Percentiles rank a stretch among this genome's conserved stretches.
Conservation (phyloP, 1,140 invertebrate species). For the Pissodes strobi region DNA sequence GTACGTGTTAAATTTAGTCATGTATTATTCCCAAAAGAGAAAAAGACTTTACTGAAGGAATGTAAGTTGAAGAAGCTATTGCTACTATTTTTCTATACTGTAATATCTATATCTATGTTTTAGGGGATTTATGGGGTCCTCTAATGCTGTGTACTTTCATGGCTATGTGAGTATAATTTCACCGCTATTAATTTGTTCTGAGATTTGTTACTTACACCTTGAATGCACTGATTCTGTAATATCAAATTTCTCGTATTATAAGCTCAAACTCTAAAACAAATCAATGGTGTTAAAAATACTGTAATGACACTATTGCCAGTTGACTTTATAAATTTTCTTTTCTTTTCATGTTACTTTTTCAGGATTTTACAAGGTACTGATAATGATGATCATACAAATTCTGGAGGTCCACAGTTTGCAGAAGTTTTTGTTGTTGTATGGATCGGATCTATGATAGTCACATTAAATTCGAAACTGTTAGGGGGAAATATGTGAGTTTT, state of each 20-base stretch:
- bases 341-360: no score
- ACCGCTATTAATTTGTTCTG: no score
- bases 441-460: constrained; percentile 94
- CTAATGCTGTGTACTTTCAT: constrained; percentile 94
- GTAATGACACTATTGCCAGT: no score
- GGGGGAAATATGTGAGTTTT: constrained; percentile 83
- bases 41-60: constrained; percentile 90
- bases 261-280: no score
- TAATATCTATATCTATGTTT: constrained; percentile 54
- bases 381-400: constrained; percentile 66
- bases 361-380: constrained; percentile 83
- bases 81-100: no score
- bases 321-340: no score
- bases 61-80: no score
- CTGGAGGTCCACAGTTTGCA: constrained; percentile 95
- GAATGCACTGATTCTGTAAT: no score
- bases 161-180: constrained; percentile 91
- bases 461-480: constrained; percentile 92
- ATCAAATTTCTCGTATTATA: no score
- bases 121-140: constrained; percentile 99
- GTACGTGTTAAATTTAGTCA: constrained; percentile 93
- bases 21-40: constrained; percentile 92
- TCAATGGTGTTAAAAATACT: no score
- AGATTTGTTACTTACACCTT: no score
- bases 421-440: constrained; percentile 99